Base-by-base conservation (phyloP, 2,113 vertebrate species). In the Lampris megalopsis region DNA sequence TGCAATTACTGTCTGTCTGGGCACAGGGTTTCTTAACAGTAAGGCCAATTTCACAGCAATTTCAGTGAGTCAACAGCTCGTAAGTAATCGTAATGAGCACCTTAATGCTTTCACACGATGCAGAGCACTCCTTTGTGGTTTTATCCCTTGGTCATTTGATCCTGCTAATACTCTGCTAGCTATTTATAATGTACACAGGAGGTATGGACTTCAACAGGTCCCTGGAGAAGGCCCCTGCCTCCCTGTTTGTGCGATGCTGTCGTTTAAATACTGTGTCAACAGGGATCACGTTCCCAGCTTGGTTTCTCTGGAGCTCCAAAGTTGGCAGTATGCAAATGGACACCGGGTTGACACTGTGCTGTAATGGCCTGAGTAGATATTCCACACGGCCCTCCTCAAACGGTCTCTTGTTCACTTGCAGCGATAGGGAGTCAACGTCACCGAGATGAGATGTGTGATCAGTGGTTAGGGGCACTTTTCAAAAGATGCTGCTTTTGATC, bases 1-100 rank as follows among this genome's bases (percentile, higher is more conserved):
- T 91, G 89, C 89, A 93, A 94, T 93, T 92, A 93, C 88, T 68
- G 86, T 90, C 90, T 73, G 86, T 88, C 87, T 88, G 69, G 73
- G 77, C 42, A 4, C 82, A 58, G 67, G 74, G 80, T 85, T 91
- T 84, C 89, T 86, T 75, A 73, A 79, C 68, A 86, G 86, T 73
- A 81, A 47, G 83, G 85, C 81, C 87, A 91, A 91, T 92, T 93
- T 93, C 88, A 89, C 90, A 88, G 85, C 81, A 85, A 92, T 93
- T 92, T 92, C 62, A 84, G 82, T 73, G 80, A 91, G 87, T 91
- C 86, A 90, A 84, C 89, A 91, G 89, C 85, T 91, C 68, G 56
- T 91, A 91, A 90, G 89, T 93, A 88, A 90, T 90, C 82, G 79
- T 91, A 90, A 93, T 84, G 90, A 90, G 85, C 75, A 84, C 83